These are phyloP conservation scores for Esperia sulphurella DNA, from an alignment of 2,888 invertebrate species.

Conservation along the genomic window DNA sequence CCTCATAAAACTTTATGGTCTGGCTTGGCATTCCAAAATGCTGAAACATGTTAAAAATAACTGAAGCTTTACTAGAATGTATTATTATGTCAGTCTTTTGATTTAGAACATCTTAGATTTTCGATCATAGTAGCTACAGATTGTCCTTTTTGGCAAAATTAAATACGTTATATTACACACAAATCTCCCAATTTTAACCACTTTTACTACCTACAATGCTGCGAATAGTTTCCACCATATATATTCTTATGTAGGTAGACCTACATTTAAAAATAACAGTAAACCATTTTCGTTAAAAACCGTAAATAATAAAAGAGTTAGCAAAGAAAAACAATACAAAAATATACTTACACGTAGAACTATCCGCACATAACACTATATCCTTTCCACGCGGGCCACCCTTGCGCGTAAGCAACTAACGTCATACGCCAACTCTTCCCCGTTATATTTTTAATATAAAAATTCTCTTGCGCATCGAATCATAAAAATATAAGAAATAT, in stretches of 20 bases:
- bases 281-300: too few species aligned
- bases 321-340: slow-evolving; percentile 14
- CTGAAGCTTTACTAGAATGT: slow-evolving; percentile 9
- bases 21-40: slow-evolving; percentile 46
- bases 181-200: too few species aligned
- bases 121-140: too few species aligned
- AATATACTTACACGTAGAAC: slow-evolving; percentile 11
- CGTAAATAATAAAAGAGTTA: slow-evolving; percentile 4
- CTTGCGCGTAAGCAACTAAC: slow-evolving; percentile 28
- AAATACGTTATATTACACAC: too few species aligned
- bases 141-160: too few species aligned
- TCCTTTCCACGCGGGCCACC: slow-evolving; percentile 4
- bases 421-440: slow-evolving; percentile 47
- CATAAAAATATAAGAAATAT: slow-evolving; percentile 74
- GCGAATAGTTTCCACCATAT: too few species aligned
- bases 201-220: too few species aligned
- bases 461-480: slow-evolving; percentile 57
- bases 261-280: too few species aligned
- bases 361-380: slow-evolving; percentile 4
- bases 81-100: slow-evolving; percentile 12
- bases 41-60: slow-evolving; percentile 50
- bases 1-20: slow-evolving; percentile 59
- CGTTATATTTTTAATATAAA: slow-evolving; percentile 66
- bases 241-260: too few species aligned
- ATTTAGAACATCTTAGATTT: background rate